Evolutionary conservation across 2,888 invertebrate genomes (phyloP), one percentile per base, ranked within the genome.

Genomic region (Oscheius sp.): DNA sequence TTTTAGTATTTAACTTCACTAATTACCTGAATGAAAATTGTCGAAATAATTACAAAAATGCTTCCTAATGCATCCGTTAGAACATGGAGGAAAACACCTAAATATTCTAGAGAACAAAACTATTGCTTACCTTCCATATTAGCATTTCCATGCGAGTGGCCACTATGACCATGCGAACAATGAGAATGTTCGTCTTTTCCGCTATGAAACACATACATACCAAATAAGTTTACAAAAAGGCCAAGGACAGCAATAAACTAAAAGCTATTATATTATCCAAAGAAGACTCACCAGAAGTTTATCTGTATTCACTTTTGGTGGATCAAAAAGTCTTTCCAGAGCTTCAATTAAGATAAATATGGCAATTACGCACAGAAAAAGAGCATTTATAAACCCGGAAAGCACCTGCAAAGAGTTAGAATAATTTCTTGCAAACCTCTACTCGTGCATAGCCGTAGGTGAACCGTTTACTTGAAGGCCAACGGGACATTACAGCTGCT

Each of bases 111-210:
- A n/a, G n/a, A n/a, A n/a, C n/a, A n/a, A n/a, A n/a, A n/a, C n/a
- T n/a, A n/a, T n/a, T n/a, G n/a, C n/a, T n/a, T n/a, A n/a, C n/a
- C 90, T 87, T 89, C 88, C 89, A 90, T 89, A 80, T 90, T 90
- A 10, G 89, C 89, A 82, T 90, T 90, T 42, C 72, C 78, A 63
- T 84, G 84, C 2, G 77, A 75, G 61, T 84, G 83, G 12, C 84
- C 84, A 52, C 84, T 82, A 10, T 70, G 77, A 27, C 78, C 79
- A 46, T 82, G 75, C 74, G 68, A 63, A n/a, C n/a, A n/a, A 82
- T 90, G 90, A 20, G 89, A 86, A 75, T 88, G 87, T 10, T 75
- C 78, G 42, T 82, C 80, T n/a, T 77, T 79, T 25, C 80, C 75
- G n/a, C 82, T 80, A 69, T 86, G 83, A 80, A 90, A 90, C 25